Evolutionary conservation across 2,888 invertebrate species (phyloP), one percentile per base, ranked within the genome.

Genomic region (Nomada ruficornis): DNA sequence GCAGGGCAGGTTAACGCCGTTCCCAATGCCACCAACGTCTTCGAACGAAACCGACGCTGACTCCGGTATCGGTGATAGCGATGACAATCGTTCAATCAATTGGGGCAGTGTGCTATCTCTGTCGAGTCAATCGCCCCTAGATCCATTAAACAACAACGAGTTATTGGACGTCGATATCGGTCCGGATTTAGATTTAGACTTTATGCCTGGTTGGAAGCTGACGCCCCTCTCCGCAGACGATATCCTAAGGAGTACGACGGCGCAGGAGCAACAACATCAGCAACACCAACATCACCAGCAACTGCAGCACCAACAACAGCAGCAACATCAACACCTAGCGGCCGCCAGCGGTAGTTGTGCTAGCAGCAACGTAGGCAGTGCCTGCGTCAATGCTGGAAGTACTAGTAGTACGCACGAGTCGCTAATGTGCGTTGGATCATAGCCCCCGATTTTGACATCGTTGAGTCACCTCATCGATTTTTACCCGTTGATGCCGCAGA

Each of bases 61-160:
- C 93, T 97, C 96, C 26, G 97, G 97, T 87, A 96, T 96, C 93
- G 97, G 97, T 90, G 97, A 97, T 94, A 94, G 94, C 89, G 94
- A 94, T 84, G 95, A 94, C 83, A 96, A 96, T 92, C 96, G 97
- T 89, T 96, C 97, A 90, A 98, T 98, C 94, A 98, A 98, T 94
- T 98, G 98, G 98, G 97, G 98, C 93, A 98, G 98, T 69, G 98
- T 98, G 90, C 95, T 98, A 86, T 97, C 97, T 93, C 95, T 98
- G 67, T 97, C 97, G 89, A 97, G 97, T 87, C 97, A 98, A 92
- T 97, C 97, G 82, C 97, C 97, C 93, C 95, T 98, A 77, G 98
- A 98, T 94, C 97, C 97, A 86, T 94, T 96, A 64, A 96, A 96
- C 92, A 96, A 97, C 94, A 97, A 97, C 94, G 97, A 97, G 94